A percentile compares a stretch with the other conserved stretches of the same genome.
These are phyloP conservation scores for Brachypalpus laphriformis DNA, from an alignment of 2,888 invertebrate genomes.

Conservation along the genomic window DNA sequence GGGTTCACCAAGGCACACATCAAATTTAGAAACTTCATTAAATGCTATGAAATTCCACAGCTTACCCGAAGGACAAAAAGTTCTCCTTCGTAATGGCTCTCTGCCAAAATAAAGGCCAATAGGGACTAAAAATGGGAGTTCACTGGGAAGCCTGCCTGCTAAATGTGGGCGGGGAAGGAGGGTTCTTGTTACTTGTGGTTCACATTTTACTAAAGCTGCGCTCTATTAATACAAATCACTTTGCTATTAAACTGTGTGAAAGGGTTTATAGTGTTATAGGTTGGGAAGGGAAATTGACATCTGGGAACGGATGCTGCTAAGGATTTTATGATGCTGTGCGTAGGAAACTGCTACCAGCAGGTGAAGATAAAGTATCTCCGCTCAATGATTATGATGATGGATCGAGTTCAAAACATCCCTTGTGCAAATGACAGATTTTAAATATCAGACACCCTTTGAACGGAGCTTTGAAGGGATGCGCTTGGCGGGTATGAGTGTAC, in stretches of 20 bases:
- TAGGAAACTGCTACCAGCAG: not conserved
- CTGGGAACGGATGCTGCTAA: no score
- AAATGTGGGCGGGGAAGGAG: not conserved
- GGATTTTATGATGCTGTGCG: not conserved
- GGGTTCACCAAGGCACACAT: slow-evolving; percentile 20
- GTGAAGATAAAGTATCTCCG: not conserved
- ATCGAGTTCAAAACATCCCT: no score
- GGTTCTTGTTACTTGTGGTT: slow-evolving; percentile 1
- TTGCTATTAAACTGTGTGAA: not conserved
- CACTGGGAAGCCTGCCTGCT: not conserved
- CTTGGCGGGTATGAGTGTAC: no score
- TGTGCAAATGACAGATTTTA: no score
- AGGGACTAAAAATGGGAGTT: not conserved
- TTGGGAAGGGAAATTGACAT: no score
- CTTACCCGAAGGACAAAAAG: slow-evolving; percentile 12
- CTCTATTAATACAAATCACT: not conserved
- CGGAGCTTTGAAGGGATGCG: no score
- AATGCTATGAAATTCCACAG: slow-evolving; percentile 16
- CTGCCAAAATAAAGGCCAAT: slow-evolving; percentile 15
- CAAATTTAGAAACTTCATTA: slow-evolving; percentile 40
- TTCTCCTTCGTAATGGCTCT: not conserved
- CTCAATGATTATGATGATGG: no score
- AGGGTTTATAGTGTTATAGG: not conserved
- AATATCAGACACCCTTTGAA: no score
- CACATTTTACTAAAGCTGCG: not conserved